Conservation (phyloP, 2,888 invertebrate genomes). For the Uropetala carovei region DNA sequence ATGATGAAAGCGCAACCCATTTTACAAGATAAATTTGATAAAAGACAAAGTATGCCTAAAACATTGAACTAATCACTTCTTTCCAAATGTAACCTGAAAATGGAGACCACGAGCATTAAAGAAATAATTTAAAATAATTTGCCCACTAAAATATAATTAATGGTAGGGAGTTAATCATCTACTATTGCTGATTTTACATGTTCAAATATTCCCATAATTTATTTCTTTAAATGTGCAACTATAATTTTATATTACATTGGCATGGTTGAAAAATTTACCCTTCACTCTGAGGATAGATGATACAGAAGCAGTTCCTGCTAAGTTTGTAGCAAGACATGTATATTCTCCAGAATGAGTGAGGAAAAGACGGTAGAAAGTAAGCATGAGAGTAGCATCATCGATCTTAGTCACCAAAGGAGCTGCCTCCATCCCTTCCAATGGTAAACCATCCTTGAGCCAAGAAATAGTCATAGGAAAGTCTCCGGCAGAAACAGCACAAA, state of each 20-base stretch:
- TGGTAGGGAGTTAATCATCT: not conserved
- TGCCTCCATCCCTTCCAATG: constrained; percentile 67
- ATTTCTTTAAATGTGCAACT: not conserved
- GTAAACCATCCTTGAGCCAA: constrained; percentile 76
- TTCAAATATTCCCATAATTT: not conserved
- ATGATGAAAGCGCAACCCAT: too few relatives aligned
- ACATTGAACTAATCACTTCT: too few relatives aligned
- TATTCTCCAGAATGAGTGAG: constrained; percentile 77
- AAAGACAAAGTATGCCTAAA: too few relatives aligned
- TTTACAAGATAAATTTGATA: too few relatives aligned
- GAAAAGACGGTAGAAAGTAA: constrained; percentile 75
- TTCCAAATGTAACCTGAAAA: too few relatives aligned
- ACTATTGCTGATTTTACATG: not conserved
- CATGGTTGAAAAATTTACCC: constrained; percentile 73
- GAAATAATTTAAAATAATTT: too few relatives aligned
- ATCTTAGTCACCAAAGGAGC: constrained; percentile 71
- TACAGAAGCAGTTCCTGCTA: constrained; percentile 77
- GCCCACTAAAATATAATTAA: too few relatives aligned
- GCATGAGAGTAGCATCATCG: constrained; percentile 76
- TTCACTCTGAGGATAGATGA: constrained; percentile 79
- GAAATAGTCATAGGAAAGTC: constrained; percentile 72
- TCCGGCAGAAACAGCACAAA: constrained; percentile 73
- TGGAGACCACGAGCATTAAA: too few relatives aligned
- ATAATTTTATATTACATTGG: not conserved
- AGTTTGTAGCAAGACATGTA: constrained; percentile 79